Base-by-base conservation (phyloP, 2,888 invertebrate genomes). In the Clusia tigrina region DNA sequence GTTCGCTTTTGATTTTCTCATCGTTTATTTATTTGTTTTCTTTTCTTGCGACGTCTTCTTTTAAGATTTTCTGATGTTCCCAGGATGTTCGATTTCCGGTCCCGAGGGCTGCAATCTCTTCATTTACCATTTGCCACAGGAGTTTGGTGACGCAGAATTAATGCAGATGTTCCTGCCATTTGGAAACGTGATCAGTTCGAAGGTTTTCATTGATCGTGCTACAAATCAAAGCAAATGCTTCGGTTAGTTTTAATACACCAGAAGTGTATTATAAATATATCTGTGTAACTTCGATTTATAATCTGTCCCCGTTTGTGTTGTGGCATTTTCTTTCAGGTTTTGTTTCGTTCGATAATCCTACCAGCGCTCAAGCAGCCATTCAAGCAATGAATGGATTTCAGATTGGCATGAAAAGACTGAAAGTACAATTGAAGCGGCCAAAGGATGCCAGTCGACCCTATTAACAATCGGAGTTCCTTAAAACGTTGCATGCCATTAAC, bases 161-260 rank as follows among this genome's bases (percentile, higher is more conserved):
- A 98, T 98, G 92, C 98, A 98, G 88, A 98, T 99, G 98, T 99
- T 99, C 87, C 89, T 98, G 85, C 98, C 98, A 69, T 99, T 99
- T 85, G 99, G 99, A 79, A 97, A 95, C 86, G 98, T 99, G 83
- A 98, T 99, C 87, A 97, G 96, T 87, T 98, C 98, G 86, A 99
- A 99, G 89, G 99, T 99, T 78, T 99, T 99, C 88, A 98, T 99
- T 84, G 99, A 99, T 86, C 92, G 98, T 79, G 98, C 98, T 85
- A 99, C 98, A 82, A 98, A 98, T 87, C 98, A 99, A 88, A 98
- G 98, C 90, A 99, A 99, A 89, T 99, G 98, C 88, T 99, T 99
- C 86, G 98, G 98, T 98, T 87, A 89, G 94, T 87, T 15, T n/a
- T 1, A 55, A 46, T 9, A 17, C n/a, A 25, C 12, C 22, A 38